Base-by-base conservation (phyloP, 2,888 invertebrate species). In the Theretra japonica region DNA sequence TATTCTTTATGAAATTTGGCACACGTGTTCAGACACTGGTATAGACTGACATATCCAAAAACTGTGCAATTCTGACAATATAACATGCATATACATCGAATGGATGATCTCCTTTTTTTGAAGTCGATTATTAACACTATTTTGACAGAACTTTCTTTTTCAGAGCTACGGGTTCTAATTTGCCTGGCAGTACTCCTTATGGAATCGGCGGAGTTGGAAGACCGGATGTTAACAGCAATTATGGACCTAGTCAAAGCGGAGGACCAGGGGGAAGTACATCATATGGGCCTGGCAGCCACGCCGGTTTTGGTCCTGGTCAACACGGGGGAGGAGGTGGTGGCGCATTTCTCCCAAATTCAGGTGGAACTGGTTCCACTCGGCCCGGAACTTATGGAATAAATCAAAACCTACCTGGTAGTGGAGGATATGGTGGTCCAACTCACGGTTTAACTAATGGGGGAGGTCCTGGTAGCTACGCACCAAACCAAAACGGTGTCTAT, bases 81-180 rank as follows among this genome's bases (percentile, higher is more conserved):
- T n/a, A n/a, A n/a, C n/a, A n/a, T n/a, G n/a, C n/a, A n/a, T n/a
- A n/a, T n/a, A n/a, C n/a, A n/a, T n/a, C n/a, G n/a, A n/a, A n/a
- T n/a, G n/a, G n/a, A n/a, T n/a, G n/a, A n/a, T n/a, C n/a, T n/a
- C n/a, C n/a, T n/a, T n/a, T n/a, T n/a, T n/a, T n/a, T n/a, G n/a
- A n/a, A n/a, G n/a, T n/a, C n/a, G n/a, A n/a, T n/a, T n/a, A n/a
- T n/a, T n/a, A n/a, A n/a, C n/a, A n/a, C n/a, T n/a, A 50, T 50
- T n/a, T 30, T 62, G n/a, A 21, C 30, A 62, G 23, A 48, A 11
- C 30, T 8, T 62, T 62, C n/a, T 11, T 59, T 80, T 82, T 72
- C 76, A 83, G 82, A 68, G 68, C 77, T 1, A 68, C 68, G 70
- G 75, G 71, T 3, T 73, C 50, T 59, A 50, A 50, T 21, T 30